These are phyloP conservation scores for Tragopan temminckii DNA, from an alignment of 2,797 vertebrate genomes.

Conservation along the genomic window DNA sequence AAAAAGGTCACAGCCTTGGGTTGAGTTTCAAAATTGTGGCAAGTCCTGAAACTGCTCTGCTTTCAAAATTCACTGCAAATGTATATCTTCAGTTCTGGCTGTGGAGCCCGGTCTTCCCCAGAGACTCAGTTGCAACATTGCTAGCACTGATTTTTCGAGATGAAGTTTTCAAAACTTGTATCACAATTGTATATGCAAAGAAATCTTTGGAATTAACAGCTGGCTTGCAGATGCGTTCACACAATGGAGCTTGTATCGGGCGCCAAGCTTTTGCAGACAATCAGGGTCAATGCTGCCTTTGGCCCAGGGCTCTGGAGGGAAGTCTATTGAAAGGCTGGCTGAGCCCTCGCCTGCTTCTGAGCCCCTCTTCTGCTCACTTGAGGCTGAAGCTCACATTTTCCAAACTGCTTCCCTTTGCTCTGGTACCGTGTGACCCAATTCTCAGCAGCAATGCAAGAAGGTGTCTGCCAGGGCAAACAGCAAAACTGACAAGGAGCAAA, in stretches of 20 bases:
- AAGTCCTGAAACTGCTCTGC: slow-evolving; percentile 19
- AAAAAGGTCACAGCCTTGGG: slow-evolving; percentile 14
- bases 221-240: slow-evolving; percentile 51
- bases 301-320: not conserved
- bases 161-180: slow-evolving; percentile 34
- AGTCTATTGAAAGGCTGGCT: not conserved
- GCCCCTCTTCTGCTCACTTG: not conserved
- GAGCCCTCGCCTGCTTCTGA: not conserved
- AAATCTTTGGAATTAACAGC: slow-evolving; percentile 46
- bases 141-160: slow-evolving; percentile 19
- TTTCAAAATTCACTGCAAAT: slow-evolving; percentile 20
- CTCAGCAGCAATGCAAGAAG: not conserved
- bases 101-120: not conserved
- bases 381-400: not conserved
- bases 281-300: slow-evolving; percentile 27
- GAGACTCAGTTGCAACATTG: slow-evolving; percentile 2
- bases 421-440: not conserved
- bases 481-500: not conserved
- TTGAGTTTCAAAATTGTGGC: slow-evolving; percentile 4
- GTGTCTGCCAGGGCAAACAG: slow-evolving; percentile 22
- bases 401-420: not conserved
- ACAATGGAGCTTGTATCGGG: slow-evolving; percentile 49
- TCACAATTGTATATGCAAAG: slow-evolving; percentile 26
- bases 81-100: not conserved
- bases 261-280: not conserved